Evolutionary conservation across 2,888 invertebrate species (phyloP), one percentile per base, ranked within the genome.

Genomic region (Drosophila melanosoma): DNA sequence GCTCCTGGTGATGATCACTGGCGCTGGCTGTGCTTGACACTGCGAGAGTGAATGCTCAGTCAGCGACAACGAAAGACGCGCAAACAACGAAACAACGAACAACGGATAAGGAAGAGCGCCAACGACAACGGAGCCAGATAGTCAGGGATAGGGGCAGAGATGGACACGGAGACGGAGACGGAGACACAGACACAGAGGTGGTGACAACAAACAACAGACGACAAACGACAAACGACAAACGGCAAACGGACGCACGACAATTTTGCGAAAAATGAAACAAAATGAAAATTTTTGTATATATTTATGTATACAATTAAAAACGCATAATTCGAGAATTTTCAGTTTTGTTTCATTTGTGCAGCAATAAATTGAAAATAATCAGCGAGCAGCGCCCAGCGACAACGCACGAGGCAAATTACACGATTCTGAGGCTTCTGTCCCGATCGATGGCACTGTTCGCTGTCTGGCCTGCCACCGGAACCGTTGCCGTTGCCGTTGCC

Each of bases 341-440:
- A 82, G 71, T 73, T 76, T 81, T 82, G 82, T 80, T 87, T 89
- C 88, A 74, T 38, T 82, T 78, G 60, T 53, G 42, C 63, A 51
- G 72, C 67, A 68, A 77, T 77, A 61, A 68, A 77, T 79, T 57
- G 54, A 61, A 74, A 66, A 62, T 74, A 70, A 72, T 69, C 59
- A 63, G 74, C 76, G 58, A 76, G 64, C 80, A 76, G 78, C 81
- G 62, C 65, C 74, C 78, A 76, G 70, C 79, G 69, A 54, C 72
- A 83, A 89, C 85, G 90, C 85, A 85, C 90, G 85, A 89, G 90
- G 80, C 85, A 89, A 89, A 85, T 85, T 85, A 85, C 85, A 85
- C 85, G 90, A 89, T 89, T 88, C 82, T 89, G 87, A 79, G 76
- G 75, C 82, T 87, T 87, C 88, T 85, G 83, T 78, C 65, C 73